These are phyloP conservation scores for Apogon talboti DNA, from an alignment of 2,797 vertebrate genomes.

Conservation along the genomic window DNA sequence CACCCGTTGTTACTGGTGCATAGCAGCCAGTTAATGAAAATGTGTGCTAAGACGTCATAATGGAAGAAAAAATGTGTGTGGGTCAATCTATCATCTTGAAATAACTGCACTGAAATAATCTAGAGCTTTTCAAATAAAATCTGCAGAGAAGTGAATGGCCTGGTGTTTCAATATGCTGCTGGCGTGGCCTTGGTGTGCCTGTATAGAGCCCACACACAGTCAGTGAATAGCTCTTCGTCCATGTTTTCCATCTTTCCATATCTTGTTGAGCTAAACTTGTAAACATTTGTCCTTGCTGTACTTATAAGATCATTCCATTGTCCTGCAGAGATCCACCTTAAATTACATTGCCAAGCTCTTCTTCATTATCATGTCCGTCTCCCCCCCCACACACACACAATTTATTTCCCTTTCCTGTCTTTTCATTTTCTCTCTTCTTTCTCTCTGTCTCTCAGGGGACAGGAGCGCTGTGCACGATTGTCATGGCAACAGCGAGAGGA, in stretches of 20 bases:
- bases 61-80: conserved; percentile 16
- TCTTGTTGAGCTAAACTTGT: conserved; percentile 36
- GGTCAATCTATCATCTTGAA: conserved; percentile 24
- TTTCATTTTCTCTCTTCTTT: conserved; percentile 57
- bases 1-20: background rate
- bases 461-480: conserved; percentile 76
- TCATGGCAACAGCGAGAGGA: conserved; percentile 83
- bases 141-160: conserved; percentile 28
- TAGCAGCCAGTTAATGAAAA: background rate
- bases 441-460: conserved; percentile 69
- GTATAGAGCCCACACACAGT: conserved; percentile 56
- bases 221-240: conserved; percentile 39
- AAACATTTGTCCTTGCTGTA: conserved; percentile 43
- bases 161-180: conserved; percentile 42
- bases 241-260: conserved; percentile 31
- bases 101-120: conserved; percentile 22
- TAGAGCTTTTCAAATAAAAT: conserved; percentile 41
- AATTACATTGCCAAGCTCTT: conserved; percentile 7
- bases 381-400: conserved; percentile 21
- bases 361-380: conserved; percentile 31
- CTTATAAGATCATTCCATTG: conserved; percentile 26
- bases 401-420: conserved; percentile 34
- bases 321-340: conserved; percentile 7
- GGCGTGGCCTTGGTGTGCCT: conserved; percentile 63
- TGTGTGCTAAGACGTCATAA: conserved; percentile 11